phyloP scores from a whole-genome alignment of 1,140 invertebrate species.

The Theocolax elegans region DNA sequence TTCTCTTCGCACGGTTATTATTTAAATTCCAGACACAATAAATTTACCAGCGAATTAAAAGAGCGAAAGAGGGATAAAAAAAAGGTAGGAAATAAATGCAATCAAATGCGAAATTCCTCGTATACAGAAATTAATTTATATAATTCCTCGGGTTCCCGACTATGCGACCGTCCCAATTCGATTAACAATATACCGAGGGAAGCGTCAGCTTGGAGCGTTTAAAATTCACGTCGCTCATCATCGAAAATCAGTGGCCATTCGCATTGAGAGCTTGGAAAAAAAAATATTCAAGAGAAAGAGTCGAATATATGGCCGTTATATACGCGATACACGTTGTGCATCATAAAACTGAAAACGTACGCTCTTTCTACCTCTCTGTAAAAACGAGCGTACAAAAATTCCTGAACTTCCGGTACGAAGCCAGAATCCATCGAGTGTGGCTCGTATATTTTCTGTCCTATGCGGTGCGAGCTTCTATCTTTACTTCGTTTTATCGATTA shows the following conservation, averaged over 20 bases:
- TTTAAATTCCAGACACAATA: no score
- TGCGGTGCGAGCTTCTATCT: neutral
- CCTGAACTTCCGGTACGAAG: conserved; percentile 41
- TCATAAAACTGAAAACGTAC: neutral
- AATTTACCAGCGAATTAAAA: neutral
- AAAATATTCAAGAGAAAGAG: neutral
- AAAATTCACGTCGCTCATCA: conserved; percentile 27
- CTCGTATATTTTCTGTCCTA: neutral
- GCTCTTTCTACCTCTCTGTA: neutral
- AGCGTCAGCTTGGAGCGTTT: neutral
- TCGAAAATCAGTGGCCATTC: conserved; percentile 6
- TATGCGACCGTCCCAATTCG: neutral
- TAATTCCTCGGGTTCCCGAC: neutral
- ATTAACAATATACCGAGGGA: neutral
- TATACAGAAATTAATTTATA: neutral
- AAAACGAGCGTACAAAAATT: conserved; percentile 40
- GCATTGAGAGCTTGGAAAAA: neutral
- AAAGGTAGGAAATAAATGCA: neutral
- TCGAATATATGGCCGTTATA: neutral
- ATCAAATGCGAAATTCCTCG: neutral
- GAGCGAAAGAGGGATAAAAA: no score
- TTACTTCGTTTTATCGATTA: neutral
- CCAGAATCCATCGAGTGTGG: neutral
- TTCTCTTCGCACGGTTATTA: no score
- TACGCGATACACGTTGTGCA: neutral